Evolutionary conservation across 2,888 invertebrate species (phyloP).

Genomic region (Petrophora chlorosata): DNA sequence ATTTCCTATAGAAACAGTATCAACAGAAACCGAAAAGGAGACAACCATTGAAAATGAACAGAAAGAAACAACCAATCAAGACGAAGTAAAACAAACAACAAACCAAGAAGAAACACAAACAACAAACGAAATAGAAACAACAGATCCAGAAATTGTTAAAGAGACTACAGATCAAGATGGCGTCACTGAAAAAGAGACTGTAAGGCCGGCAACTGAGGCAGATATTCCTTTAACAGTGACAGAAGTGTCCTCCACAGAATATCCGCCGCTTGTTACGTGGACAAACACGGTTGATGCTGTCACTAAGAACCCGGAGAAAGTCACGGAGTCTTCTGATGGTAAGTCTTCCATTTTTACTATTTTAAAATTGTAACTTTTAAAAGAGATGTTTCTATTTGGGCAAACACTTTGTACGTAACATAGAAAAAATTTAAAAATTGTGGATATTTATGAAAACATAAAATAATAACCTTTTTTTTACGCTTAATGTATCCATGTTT

Average conservation of each 20-base stretch:
- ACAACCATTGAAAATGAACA: constrained; percentile 17
- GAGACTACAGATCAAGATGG: constrained; percentile 20
- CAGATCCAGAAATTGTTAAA: constrained; percentile 39
- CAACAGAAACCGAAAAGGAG: constrained; percentile 36
- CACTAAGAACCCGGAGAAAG: constrained; percentile 56
- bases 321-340: constrained; percentile 59
- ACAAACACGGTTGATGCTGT: constrained; percentile 66
- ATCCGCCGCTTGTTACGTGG: constrained; percentile 80
- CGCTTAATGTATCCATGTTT: no score
- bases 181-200: constrained; percentile 51
- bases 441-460: no score
- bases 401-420: no score
- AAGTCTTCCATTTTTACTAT: no score
- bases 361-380: no score
- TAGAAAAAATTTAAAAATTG: no score
- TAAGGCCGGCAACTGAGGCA: constrained; percentile 49
- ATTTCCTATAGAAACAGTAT: constrained; percentile 33
- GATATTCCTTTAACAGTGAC: constrained; percentile 40
- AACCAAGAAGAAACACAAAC: constrained; percentile 13
- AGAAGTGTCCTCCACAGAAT: constrained; percentile 51
- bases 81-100: constrained; percentile 2
- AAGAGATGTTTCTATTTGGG: no score
- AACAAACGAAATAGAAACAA: constrained; percentile 30
- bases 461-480: no score
- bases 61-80: constrained; percentile 20